Conservation (phyloP, 2,888 invertebrate species). For the Archips xylosteana region DNA sequence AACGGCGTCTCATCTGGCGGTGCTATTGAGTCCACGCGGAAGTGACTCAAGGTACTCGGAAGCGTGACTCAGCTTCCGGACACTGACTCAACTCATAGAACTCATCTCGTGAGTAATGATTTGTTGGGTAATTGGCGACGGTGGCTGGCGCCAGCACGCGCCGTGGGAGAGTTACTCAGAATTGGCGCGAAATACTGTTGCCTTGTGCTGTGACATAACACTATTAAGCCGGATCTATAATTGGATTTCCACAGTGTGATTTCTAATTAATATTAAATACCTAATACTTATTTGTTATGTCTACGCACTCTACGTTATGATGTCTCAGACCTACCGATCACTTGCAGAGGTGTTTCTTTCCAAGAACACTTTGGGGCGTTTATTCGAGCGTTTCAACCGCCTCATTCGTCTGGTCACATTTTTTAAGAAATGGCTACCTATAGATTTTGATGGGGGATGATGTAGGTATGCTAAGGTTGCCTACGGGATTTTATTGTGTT, state of each 20-base stretch:
- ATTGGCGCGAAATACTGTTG: constrained; percentile 1
- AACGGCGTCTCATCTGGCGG: not conserved
- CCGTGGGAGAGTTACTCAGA: constrained; percentile 44
- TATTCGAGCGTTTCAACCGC: too few relatives aligned
- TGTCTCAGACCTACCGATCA: too few relatives aligned
- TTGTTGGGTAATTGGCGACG: constrained; percentile 12
- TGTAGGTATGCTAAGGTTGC: too few relatives aligned
- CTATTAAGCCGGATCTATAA: not conserved
- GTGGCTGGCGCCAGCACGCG: constrained; percentile 40
- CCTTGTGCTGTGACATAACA: not conserved
- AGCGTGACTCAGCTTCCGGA: constrained; percentile 22
- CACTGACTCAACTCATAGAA: constrained; percentile 22
- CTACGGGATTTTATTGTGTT: too few relatives aligned
- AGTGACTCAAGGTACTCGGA: constrained; percentile 28
- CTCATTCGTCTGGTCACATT: too few relatives aligned
- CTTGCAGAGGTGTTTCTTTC: too few relatives aligned
- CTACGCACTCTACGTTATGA: too few relatives aligned
- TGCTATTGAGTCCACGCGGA: constrained; percentile 21
- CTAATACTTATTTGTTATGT: too few relatives aligned
- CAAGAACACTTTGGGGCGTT: too few relatives aligned
- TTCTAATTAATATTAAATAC: too few relatives aligned
- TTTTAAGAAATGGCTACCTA: too few relatives aligned
- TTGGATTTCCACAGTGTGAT: not conserved
- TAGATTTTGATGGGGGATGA: too few relatives aligned
- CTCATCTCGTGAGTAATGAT: constrained; percentile 20